phyloP scores from a whole-genome alignment of 2,888 invertebrate genomes.

The Druceiella hillmani region DNA sequence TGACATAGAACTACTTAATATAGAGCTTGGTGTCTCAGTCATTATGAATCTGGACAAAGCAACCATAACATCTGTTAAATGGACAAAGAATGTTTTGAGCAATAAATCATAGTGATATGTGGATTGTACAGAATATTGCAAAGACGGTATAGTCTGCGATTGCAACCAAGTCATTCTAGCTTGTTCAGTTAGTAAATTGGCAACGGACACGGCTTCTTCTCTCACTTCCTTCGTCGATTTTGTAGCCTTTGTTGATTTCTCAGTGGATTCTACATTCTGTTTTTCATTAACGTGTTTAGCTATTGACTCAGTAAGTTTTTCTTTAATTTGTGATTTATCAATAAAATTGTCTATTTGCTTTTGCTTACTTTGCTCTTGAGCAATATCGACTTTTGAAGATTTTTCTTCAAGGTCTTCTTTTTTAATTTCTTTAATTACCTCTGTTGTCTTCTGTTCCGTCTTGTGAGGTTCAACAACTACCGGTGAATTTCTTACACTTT shows the following conservation, averaged over 20 bases:
- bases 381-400: too few species aligned
- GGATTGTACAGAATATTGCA: conserved; percentile 34
- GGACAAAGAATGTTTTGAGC: conserved; percentile 42
- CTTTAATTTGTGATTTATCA: neutral
- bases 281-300: conserved; percentile 1
- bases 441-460: too few species aligned
- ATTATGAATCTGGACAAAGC: conserved; percentile 39
- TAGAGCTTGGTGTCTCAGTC: conserved; percentile 23
- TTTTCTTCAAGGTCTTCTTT: too few species aligned
- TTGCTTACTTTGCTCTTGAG: too few species aligned
- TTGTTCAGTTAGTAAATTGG: conserved; percentile 31
- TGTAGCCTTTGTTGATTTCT: conserved; percentile 4
- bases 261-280: neutral
- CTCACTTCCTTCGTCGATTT: conserved; percentile 14
- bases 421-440: too few species aligned
- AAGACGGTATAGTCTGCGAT: conserved; percentile 39
- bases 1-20: conserved; percentile 7
- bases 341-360: too few species aligned
- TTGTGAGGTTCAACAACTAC: too few species aligned
- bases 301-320: neutral
- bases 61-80: conserved; percentile 46
- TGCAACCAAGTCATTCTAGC: conserved; percentile 36
- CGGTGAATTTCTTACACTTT: conserved; percentile 9
- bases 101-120: conserved; percentile 36
- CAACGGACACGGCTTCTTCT: conserved; percentile 18